Evolutionary conservation across 2,797 vertebrate genomes (phyloP), one percentile per base, ranked within the genome.

Genomic region (Artibeus jamaicensis): DNA sequence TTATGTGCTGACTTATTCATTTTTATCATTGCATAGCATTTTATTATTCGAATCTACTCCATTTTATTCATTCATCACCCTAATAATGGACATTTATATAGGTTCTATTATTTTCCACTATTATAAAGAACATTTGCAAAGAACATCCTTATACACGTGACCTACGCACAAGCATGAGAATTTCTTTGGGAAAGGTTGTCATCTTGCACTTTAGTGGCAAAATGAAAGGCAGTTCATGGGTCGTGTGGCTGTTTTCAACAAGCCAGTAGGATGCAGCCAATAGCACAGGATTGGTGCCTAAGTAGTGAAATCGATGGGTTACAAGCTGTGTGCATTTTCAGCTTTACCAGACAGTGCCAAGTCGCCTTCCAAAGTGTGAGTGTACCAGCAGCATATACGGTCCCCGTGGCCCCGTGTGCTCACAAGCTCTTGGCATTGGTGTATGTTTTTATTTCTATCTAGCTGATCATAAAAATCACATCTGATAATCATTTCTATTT

Each of bases 401-500:
- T 81, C 57, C 14, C 46, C 18, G 2, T 44, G 84, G 39, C 50
- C 62, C n/a, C 2, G 62, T 8, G 11, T 48, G 48, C 29, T 92
- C 71, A 73, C 21, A 74, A 65, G 74, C 55, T 34, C 57, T 92
- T 76, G 65, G 32, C n/a, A 48, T 22, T 62, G 67, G 55, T 62
- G 57, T 8, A 11, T 77, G 50, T 62, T 83, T 94, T 83, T 82
- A 86, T 57, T 93, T 93, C 85, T 94, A 39, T 42, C 37, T 55
- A 85, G 15, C 14, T 37, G 9, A 59, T 81, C 57, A 92, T 95
- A 48, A 93, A 94, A 93, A 78, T 50, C 46, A 84, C 37, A 84
- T 73, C 26, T 96, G 57, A n/a, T 32, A 81, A 57, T 77, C 90
- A 14, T 85, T 92, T 86, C 82, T 76, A 90, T 87, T 84, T 87